A percentile compares a stretch with the other conserved stretches of the same genome.
Conservation (phyloP, 2,888 invertebrate species). For the Lithosia quadra region DNA sequence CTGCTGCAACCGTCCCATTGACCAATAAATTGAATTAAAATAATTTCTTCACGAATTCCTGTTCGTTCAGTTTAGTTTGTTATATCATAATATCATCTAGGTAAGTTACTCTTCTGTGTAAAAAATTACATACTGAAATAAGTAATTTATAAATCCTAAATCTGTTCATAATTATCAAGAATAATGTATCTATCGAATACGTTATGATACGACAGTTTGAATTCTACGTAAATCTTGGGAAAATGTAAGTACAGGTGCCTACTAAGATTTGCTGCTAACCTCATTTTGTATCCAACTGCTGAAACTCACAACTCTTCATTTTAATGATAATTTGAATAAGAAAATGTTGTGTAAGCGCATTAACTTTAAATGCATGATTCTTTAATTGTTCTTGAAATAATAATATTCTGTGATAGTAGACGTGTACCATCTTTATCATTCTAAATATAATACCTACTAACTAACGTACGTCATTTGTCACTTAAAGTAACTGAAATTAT, state of each 20-base stretch:
- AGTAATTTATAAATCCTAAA: constrained; percentile 41
- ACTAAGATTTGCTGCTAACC: constrained; percentile 56
- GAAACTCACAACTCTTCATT: constrained; percentile 46
- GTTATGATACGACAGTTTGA: constrained; percentile 42
- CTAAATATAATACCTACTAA: constrained; percentile 52
- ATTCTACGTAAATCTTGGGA: constrained; percentile 52
- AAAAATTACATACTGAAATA: constrained; percentile 34
- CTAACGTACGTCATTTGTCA: constrained; percentile 69
- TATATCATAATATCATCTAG: constrained; percentile 44
- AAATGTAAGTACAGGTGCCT: constrained; percentile 59
- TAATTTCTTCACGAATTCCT: constrained; percentile 39
- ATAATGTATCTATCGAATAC: constrained; percentile 46
- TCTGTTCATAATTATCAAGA: constrained; percentile 47
- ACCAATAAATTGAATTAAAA: constrained; percentile 54
- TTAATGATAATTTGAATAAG: constrained; percentile 58
- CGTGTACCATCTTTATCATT: constrained; percentile 80
- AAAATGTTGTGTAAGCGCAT: constrained; percentile 62
- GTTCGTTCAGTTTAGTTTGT: constrained; percentile 27
- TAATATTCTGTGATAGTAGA: constrained; percentile 87
- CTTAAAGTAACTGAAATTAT: constrained; percentile 51
- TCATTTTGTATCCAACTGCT: constrained; percentile 40
- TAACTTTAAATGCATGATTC: constrained; percentile 66
- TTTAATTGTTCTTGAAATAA: constrained; percentile 77
- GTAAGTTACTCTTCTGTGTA: constrained; percentile 44
- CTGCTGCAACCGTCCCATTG: constrained; percentile 68